Evolutionary conservation across 2,888 invertebrate species (phyloP), one percentile per base, ranked within the genome.

Genomic region (Pyralis farinalis): DNA sequence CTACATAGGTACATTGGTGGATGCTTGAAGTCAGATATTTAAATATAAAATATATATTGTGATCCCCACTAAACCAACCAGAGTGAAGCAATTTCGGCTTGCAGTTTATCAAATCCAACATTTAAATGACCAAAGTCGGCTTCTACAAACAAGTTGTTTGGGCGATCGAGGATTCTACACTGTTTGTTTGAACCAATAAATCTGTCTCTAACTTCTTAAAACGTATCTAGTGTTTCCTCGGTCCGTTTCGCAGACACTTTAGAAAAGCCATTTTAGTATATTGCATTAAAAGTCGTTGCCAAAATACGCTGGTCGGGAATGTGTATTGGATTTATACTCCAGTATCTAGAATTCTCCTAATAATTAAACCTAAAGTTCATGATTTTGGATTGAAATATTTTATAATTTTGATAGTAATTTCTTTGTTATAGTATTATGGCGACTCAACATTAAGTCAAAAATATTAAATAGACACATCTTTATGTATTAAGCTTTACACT

Each of bases 131-230:
- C 77, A 67, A 80, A 82, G 74, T 80, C 76, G 70, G 69, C 71
- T 65, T 58, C 62, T 64, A 58, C 71, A 74, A 81, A 81, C 75
- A 76, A 79, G 60, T 83, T 82, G 80, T 78, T 80, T 72, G 70
- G 71, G 69, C 71, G 76, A 80, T 68, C 52, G 59, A 53, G 61
- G 56, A 44, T 51, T 63, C 71, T 64, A 69, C 71, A 77, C 72
- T 81, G 75, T 78, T 80, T 73, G 74, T 66, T 74, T 61, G 63
- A 58, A 69, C 71, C 82, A 71, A 86, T 86, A 86, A 86, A 86
- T 86, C 82, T 84, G 80, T 80, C 81, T 66, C 70, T 75, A 84
- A 86, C 72, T 84, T 83, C 79, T 79, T 81, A 81, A 82, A 77
- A 66, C 68, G 72, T 72, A 71, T 77, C 78, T 69, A 76, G 76